phyloP scores from a whole-genome alignment of 2,797 vertebrate species.

The Poeciliopsis presidionis region DNA sequence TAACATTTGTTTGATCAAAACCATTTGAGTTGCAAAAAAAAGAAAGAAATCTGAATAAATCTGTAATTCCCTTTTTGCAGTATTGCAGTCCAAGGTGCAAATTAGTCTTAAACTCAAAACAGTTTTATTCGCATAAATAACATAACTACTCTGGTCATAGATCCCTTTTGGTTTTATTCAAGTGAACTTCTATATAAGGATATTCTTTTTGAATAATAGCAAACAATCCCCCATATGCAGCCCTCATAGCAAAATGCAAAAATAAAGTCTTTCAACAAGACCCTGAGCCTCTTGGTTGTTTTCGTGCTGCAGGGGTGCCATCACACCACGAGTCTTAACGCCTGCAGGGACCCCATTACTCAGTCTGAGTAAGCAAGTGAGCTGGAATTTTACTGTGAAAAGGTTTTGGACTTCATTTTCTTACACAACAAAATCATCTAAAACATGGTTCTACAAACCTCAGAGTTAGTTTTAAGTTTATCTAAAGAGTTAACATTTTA shows the following conservation, averaged over 20 bases:
- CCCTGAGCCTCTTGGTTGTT: constrained; percentile 21
- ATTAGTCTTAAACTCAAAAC: not conserved
- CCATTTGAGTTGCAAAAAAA: not conserved
- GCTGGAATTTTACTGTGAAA: constrained; percentile 17
- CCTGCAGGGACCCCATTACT: constrained; percentile 22
- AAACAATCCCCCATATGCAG: not conserved
- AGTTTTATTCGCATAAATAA: constrained; percentile 4
- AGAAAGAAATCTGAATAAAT: not conserved
- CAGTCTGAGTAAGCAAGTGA: constrained; percentile 11
- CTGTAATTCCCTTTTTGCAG: not conserved
- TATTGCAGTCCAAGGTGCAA: not conserved
- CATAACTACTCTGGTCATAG: not conserved
- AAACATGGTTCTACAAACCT: constrained; percentile 1
- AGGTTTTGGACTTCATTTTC: not conserved
- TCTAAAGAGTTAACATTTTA: not conserved
- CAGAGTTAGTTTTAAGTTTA: not conserved
- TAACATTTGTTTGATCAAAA: not conserved
- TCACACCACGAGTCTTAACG: constrained; percentile 34
- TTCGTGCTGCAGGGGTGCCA: constrained; percentile 20
- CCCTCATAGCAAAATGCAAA: constrained; percentile 13
- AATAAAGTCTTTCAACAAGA: constrained; percentile 15
- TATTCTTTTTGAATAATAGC: not conserved
- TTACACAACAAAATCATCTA: not conserved
- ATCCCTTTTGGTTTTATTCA: not conserved
- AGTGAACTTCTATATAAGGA: not conserved